Base-by-base conservation (phyloP, 2,888 invertebrate genomes). In the Pseudococcus viburni region DNA sequence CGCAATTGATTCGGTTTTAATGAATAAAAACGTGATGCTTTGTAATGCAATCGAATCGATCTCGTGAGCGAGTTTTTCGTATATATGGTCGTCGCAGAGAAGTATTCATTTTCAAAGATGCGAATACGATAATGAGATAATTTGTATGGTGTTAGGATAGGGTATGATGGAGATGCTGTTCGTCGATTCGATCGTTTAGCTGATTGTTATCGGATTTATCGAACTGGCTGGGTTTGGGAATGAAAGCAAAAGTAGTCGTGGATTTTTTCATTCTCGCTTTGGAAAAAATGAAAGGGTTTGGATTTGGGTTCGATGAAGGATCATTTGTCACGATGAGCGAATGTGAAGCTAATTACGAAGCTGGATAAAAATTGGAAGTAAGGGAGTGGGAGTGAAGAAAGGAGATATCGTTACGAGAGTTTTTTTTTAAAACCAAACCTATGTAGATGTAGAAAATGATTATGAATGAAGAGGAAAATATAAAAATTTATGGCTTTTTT, bases 11-110 rank as follows among this genome's bases (percentile, higher is more conserved):
- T 33, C 33, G 17, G 39, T 22, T 64, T 64, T 64, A 73, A 73
- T 26, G 39, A 73, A 73, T 33, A 73, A 33, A 73, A 73, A 73
- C 73, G 73, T 73, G 73, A 73, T 73, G 73, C 26, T 0, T 15
- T 73, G 17, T 73, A 73, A 33, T 15, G 73, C 73, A 73, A 73
- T 73, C 73, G 73, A 73, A 33, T 73, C 73, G 12, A 19, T 73
- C 73, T 73, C 73, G 33, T 73, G 73, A 73, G 26, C 7, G 11
- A 33, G 73, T 73, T 73, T 42, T 33, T 73, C 33, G 8, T 22
- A 15, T 4, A 59, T 7, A 0, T 22, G 2, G 15, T 55, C 55
- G 17, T n/a, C 55, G n/a, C 64, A 4, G 64, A 64, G 12, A 73
- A 17, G 33, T 73, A 33, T 73, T 73, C 73, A 33, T 73, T 33